These are phyloP conservation scores for Girardinus metallicus DNA, from an alignment of 2,797 vertebrate genomes.

Conservation along the genomic window DNA sequence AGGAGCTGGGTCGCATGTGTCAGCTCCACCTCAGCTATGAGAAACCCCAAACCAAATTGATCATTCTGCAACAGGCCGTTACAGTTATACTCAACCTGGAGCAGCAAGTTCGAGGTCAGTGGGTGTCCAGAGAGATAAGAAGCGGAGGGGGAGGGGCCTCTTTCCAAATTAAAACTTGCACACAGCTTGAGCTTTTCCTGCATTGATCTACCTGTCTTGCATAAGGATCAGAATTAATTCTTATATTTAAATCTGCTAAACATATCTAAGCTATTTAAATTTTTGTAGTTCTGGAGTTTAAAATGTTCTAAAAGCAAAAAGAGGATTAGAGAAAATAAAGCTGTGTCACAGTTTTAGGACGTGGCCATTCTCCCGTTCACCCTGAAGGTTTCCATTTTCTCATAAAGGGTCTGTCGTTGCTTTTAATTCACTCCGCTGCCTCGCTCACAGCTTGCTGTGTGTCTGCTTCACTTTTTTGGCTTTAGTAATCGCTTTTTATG, in stretches of 20 bases:
- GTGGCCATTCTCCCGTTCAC: conserved; percentile 60
- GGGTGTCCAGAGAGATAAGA: conserved; percentile 76
- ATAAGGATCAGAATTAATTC: neutral
- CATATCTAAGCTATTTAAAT: neutral
- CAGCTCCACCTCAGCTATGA: conserved; percentile 97
- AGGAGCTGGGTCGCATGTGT: conserved; percentile 98
- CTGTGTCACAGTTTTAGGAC: conserved; percentile 66
- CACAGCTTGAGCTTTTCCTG: conserved; percentile 47
- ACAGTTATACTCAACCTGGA: conserved; percentile 99
- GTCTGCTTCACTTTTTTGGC: conserved; percentile 30
- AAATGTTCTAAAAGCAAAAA: conserved; percentile 17
- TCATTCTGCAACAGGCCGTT: conserved; percentile 98
- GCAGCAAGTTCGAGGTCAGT: conserved; percentile 99
- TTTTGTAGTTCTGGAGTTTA: neutral
- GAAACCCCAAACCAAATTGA: conserved; percentile 99
- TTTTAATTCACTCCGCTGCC: conserved; percentile 49
- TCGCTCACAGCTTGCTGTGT: conserved; percentile 58
- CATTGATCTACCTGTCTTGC: neutral
- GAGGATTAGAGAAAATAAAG: conserved; percentile 52
- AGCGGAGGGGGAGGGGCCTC: conserved; percentile 63
- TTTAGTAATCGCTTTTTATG: conserved; percentile 48
- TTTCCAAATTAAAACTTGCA: conserved; percentile 53
- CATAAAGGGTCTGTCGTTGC: conserved; percentile 53
- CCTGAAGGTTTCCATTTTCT: conserved; percentile 41
- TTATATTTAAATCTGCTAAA: neutral